Evolutionary conservation across 2,888 invertebrate species (phyloP).

Genomic region (Rhamphomyia laevipes): DNA sequence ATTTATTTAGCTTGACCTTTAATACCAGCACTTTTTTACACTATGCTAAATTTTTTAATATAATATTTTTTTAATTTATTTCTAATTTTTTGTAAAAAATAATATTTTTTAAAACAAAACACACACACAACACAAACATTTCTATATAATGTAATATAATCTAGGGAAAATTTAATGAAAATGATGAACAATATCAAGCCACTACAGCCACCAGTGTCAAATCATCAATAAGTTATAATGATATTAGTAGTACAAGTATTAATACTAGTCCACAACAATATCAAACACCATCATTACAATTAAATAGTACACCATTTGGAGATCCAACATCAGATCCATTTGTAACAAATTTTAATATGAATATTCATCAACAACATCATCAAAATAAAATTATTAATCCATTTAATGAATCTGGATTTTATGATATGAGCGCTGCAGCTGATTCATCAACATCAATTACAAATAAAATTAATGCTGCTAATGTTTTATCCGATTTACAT

Average conservation of each 20-base stretch:
- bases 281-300: slow-evolving; percentile 3
- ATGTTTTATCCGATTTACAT: slow-evolving; percentile 7
- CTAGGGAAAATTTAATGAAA: not conserved
- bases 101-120: not conserved
- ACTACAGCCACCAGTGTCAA: not conserved
- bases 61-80: not conserved
- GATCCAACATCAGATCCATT: not conserved
- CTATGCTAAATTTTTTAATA: not conserved
- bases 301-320: slow-evolving; percentile 6
- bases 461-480: not conserved
- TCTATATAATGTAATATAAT: not conserved
- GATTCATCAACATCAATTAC: not conserved
- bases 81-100: not conserved
- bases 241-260: too few species aligned
- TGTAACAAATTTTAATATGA: not conserved
- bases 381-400: slow-evolving; percentile 4
- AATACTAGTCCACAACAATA: not conserved
- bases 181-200: not conserved
- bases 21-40: not conserved
- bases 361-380: not conserved
- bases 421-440: slow-evolving; percentile 4
- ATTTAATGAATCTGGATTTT: slow-evolving; percentile 9
- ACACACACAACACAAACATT: not conserved
- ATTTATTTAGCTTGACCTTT: not conserved
- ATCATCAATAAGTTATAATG: not conserved